Base-by-base conservation (phyloP, 1,140 invertebrate genomes). In the Mamestra configurata region DNA sequence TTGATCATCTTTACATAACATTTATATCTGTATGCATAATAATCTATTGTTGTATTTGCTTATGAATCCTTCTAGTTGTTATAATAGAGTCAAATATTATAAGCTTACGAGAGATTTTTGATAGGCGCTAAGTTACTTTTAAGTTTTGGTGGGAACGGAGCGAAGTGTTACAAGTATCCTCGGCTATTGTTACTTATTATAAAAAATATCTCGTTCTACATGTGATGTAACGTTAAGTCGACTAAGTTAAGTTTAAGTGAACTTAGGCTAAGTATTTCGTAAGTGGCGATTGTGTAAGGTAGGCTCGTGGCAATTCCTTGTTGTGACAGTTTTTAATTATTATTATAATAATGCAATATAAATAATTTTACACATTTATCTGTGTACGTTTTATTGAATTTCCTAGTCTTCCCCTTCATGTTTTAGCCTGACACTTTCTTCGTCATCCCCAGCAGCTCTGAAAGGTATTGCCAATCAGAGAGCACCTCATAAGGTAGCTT, bases 221-320 rank as follows among this genome's bases (percentile, higher is more conserved):
- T 94, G 93, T 94, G 93, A 94, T 93, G 90, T 94, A 93, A 91
- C 81, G 72, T 92, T 89, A 90, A 92, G 89, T 89, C 77, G 83
- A 78, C 76, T 86, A 87, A 83, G 79, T 82, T 88, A 89, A 68
- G 83, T 78, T 55, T 92, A 90, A 90, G 88, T 83, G 82, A 89
- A 86, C 64, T 57, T 90, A 89, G 81, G 61, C 71, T 89, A 86
- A 87, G 73, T 83, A 86, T 86, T 82, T 86, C 81, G 72, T 90
- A 89, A 88, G 86, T 75, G 81, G 82, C 79, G 82, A 88, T 89
- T 88, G 84, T 89, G 78, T 92, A 90, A 88, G 84, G 81, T 92
- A 92, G 87, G 82, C 73, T 86, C 84, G 86, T 88, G 89, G 88
- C 87, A 92, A 92, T 92, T 92, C 82, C 88, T 90, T 93, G 93